Conservation (phyloP, 1,140 invertebrate species). For the Trichonephila clavata region DNA sequence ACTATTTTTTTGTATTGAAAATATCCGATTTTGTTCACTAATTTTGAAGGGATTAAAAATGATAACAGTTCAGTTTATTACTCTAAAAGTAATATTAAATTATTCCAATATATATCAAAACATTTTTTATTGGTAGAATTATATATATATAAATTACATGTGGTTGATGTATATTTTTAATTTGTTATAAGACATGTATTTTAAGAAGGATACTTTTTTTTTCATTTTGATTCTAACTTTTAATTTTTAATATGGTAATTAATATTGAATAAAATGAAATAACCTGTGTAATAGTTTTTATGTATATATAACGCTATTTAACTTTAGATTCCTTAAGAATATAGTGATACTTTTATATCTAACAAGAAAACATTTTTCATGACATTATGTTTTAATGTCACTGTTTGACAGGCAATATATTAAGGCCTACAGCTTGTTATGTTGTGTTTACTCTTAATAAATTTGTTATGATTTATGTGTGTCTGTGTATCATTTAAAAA, state of each 20-base stretch:
- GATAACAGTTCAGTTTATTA: no score
- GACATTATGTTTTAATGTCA: neutral
- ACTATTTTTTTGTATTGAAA: no score
- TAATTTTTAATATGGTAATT: neutral
- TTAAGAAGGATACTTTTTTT: neutral
- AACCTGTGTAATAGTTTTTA: neutral
- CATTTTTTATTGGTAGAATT: no score
- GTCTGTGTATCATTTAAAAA: neutral
- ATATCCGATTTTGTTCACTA: no score
- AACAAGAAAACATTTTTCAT: neutral
- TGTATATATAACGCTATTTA: neutral
- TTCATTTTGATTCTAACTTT: neutral
- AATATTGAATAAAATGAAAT: neutral
- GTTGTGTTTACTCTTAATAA: constrained; percentile 30
- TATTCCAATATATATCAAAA: no score
- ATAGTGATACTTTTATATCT: constrained; percentile 28
- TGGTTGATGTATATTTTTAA: neutral
- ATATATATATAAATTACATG: neutral
- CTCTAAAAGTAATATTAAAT: no score
- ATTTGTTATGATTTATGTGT: constrained; percentile 11
- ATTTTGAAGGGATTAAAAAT: no score
- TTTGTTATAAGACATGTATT: neutral
- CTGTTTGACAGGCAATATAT: neutral
- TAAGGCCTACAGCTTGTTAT: constrained; percentile 5
- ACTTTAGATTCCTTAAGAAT: neutral